Base-by-base conservation (phyloP, 53 echinoderm and acorn worm species). In the Zoroaster sp. region DNA sequence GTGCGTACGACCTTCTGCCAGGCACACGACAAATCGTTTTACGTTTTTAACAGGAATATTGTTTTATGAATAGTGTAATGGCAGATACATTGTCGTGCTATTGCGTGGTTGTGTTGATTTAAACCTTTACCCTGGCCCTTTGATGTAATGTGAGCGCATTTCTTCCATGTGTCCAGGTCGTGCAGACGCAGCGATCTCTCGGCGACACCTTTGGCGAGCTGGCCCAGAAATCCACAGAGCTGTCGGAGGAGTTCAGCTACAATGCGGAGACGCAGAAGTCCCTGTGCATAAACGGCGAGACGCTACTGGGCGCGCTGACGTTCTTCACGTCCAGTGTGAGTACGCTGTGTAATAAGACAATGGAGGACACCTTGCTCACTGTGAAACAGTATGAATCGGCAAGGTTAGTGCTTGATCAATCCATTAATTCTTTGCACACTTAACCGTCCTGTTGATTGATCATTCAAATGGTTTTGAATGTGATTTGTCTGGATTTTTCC, bases 311-410 rank as follows among this genome's bases (percentile, higher is more conserved):
- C 39, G 96, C 96, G 46, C 91, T 98, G 78, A 96, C 96, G 55
- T 98, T 98, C 93, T 98, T 98, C 90, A 98, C 99, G 21, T 98
- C 99, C 15, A 98, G 96, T 76, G 99, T 98, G 23, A 94, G 90
- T 71, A 98, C 99, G 70, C 91, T 98, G 94, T 98, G 99, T 91
- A 98, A 96, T 88, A 98, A 98, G 87, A 98, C 95, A 1, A 96
- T 96, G 96, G 99, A 96, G 75, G 96, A 96, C 54, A 94, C 94
- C n/a, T 28, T 98, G 90, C 89, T 98, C 14, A 96, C 95, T 1
- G 80, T 96, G 18, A 92, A 94, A 63, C 91, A 89, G 73, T 98
- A 96, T 45, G 96, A 98, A 77, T 94, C 96, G 1, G 99, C 96
- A 28, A 98, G 99, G 99, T 96, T 63, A 66, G 89, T 17, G n/a